phyloP scores from a whole-genome alignment of 1,140 invertebrate species.

The Neodiprion virginianus region DNA sequence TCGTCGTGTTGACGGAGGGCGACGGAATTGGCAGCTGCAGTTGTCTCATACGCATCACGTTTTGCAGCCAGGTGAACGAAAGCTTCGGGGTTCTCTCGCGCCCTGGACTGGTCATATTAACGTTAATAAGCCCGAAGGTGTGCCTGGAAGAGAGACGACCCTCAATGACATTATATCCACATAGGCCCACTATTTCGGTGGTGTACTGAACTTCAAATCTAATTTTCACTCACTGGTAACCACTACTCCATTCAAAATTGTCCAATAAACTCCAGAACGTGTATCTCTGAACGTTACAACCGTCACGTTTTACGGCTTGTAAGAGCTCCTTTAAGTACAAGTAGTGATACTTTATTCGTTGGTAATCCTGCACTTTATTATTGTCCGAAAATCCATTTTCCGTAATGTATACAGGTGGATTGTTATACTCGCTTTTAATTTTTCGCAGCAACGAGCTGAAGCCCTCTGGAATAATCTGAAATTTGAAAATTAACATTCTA shows the following conservation, averaged over 20 bases:
- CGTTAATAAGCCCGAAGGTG: constrained; percentile 54
- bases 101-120: constrained; percentile 58
- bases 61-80: neutral
- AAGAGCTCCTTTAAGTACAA: neutral
- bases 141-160: constrained; percentile 28
- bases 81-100: constrained; percentile 40
- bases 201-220: neutral
- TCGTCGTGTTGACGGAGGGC: no score
- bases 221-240: neutral
- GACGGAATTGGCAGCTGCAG: constrained; percentile 27
- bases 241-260: neutral
- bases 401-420: constrained; percentile 72
- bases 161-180: no score
- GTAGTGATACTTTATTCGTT: neutral
- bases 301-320: neutral
- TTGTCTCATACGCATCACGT: constrained; percentile 13
- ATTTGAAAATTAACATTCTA: constrained; percentile 19
- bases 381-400: constrained; percentile 74
- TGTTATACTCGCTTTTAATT: constrained; percentile 73
- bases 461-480: constrained; percentile 67
- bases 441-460: constrained; percentile 73
- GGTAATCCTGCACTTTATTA: neutral
- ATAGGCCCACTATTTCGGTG: no score
- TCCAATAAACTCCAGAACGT: neutral
- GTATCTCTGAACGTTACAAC: neutral